Conservation (phyloP, 2,113 vertebrate species). For the Pyxicephalus adspersus region DNA sequence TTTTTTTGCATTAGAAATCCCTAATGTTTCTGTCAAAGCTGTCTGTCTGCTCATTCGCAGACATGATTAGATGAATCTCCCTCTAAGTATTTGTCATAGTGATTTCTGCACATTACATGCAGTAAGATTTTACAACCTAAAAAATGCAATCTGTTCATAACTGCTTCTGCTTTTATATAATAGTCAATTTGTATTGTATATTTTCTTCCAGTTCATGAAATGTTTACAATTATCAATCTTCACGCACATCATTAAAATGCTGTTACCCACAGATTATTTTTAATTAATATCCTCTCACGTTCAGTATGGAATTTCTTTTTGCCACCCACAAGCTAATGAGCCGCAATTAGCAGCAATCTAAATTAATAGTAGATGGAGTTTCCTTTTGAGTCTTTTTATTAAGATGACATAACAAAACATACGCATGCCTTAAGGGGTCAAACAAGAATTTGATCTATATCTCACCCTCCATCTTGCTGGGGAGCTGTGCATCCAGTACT, state of each 20-base stretch:
- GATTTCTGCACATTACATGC: too few species aligned
- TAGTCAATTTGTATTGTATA: neutral
- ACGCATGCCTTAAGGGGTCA: conserved; percentile 4
- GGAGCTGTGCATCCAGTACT: too few species aligned
- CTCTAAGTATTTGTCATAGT: too few species aligned
- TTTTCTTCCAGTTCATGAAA: neutral
- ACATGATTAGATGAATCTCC: too few species aligned
- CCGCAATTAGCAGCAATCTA: conserved; percentile 31
- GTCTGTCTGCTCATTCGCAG: too few species aligned
- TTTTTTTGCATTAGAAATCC: too few species aligned
- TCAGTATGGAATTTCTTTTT: neutral
- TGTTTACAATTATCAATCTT: neutral
- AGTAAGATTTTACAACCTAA: too few species aligned
- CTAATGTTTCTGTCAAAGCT: too few species aligned
- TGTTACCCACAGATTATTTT: neutral
- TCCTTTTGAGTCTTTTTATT: conserved; percentile 26
- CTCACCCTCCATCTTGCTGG: too few species aligned
- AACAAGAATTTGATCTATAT: neutral
- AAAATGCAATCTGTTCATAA: too few species aligned
- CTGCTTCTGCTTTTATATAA: too few species aligned
- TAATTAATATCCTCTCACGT: neutral
- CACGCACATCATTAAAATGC: neutral
- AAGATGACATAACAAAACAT: conserved; percentile 38
- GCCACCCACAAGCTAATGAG: conserved; percentile 43
- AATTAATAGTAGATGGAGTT: conserved; percentile 13